phyloP scores from a whole-genome alignment of 2,113 vertebrate species.

The Reinhardtius hippoglossoides region DNA sequence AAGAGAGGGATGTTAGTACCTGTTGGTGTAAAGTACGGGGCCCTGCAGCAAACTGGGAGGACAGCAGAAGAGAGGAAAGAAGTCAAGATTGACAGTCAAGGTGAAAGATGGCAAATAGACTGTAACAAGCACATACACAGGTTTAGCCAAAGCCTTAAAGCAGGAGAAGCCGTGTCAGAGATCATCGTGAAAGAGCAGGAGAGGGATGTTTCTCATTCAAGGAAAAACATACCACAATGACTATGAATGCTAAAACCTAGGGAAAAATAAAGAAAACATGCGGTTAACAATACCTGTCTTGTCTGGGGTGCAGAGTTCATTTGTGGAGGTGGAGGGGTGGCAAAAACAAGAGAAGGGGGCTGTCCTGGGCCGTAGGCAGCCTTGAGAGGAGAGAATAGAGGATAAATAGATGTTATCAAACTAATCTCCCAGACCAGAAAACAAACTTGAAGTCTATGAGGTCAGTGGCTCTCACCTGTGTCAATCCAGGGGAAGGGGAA shows the following conservation, averaged over 20 bases:
- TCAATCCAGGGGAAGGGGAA: conserved; percentile 95
- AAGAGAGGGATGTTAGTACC: conserved; percentile 85
- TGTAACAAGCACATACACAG: conserved; percentile 37
- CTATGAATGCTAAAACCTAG: background rate
- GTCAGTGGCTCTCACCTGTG: conserved; percentile 86
- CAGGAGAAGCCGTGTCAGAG: conserved; percentile 46
- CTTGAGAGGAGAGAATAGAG: conserved; percentile 64
- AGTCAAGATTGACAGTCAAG: conserved; percentile 70
- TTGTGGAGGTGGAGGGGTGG: conserved; percentile 89
- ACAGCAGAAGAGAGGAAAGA: conserved; percentile 81
- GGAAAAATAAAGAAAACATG: background rate
- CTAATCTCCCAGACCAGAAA: background rate
- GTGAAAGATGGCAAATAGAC: conserved; percentile 42
- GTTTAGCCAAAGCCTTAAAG: conserved; percentile 54
- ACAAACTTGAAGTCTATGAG: background rate
- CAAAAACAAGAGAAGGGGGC: conserved; percentile 93
- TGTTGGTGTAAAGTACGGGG: conserved; percentile 94
- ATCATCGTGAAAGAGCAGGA: conserved; percentile 32
- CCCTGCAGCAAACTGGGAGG: conserved; percentile 90
- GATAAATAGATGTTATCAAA: background rate
- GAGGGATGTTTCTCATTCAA: background rate
- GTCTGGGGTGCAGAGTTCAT: conserved; percentile 97
- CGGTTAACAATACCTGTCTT: conserved; percentile 88
- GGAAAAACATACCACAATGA: background rate
- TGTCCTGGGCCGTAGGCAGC: conserved; percentile 92